phyloP scores from a whole-genome alignment of 1,140 invertebrate genomes.

The Camponotus vicinus region DNA sequence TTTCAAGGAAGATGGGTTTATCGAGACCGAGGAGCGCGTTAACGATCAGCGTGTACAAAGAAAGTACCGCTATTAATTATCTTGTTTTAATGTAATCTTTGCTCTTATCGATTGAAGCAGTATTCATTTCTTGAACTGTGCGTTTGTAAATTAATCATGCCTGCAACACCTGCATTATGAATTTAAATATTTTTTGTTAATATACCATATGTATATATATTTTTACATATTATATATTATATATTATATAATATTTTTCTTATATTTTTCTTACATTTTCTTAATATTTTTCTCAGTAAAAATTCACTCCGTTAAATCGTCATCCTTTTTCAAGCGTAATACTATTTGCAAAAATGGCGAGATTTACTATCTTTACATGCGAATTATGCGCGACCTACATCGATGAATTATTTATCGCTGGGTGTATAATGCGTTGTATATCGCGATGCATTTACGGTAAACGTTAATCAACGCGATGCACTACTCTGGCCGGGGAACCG shows the following conservation, averaged over 20 bases:
- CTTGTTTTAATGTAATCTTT: background rate
- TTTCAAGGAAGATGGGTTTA: conserved; percentile 69
- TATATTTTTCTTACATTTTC: no score
- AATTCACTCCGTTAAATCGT: background rate
- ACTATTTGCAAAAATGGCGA: background rate
- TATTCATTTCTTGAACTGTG: background rate
- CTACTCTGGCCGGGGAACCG: conserved; percentile 7
- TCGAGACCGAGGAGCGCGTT: conserved; percentile 58
- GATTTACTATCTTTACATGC: conserved; percentile 12
- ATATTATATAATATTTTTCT: no score
- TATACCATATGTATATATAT: no score
- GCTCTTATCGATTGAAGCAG: background rate
- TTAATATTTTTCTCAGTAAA: background rate
- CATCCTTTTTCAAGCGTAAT: background rate
- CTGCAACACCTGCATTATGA: background rate
- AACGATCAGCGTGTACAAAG: conserved; percentile 28
- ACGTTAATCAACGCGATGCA: conserved; percentile 53
- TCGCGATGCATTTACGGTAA: conserved; percentile 42
- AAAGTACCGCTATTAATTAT: conserved; percentile 20
- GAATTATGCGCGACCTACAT: background rate
- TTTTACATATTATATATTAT: no score
- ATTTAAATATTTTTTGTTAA: background rate
- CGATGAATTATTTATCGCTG: conserved; percentile 31
- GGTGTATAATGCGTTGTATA: conserved; percentile 15
- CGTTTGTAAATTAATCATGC: background rate